Conservation (phyloP, 2,888 invertebrate species). For the Baronia brevicornis region DNA sequence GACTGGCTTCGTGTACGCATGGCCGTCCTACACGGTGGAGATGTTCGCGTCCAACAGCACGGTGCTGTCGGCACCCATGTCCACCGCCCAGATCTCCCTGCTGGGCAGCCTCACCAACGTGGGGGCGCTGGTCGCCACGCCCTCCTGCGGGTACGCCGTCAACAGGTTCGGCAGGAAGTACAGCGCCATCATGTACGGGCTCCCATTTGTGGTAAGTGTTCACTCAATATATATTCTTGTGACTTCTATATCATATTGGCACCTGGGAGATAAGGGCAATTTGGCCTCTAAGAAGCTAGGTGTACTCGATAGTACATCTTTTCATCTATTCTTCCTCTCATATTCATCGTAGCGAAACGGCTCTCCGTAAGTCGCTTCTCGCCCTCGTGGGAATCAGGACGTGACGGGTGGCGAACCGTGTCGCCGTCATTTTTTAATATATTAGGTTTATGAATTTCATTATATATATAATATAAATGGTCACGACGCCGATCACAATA, state of each 20-base stretch:
- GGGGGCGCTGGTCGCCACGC: conserved; percentile 40
- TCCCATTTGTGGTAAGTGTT: conserved; percentile 37
- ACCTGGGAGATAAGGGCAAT: conserved; percentile 9
- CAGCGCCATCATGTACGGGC: conserved; percentile 27
- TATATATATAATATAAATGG: too few species aligned
- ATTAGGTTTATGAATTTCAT: too few species aligned
- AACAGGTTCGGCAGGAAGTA: conserved; percentile 44
- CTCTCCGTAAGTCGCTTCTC: too few species aligned
- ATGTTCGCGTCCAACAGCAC: conserved; percentile 47
- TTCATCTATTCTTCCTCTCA: too few species aligned
- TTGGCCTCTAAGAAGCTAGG: too few species aligned
- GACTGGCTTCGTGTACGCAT: conserved; percentile 43
- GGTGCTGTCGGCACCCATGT: conserved; percentile 46
- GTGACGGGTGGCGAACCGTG: too few species aligned
- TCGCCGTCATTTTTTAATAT: too few species aligned
- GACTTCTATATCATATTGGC: conserved; percentile 1
- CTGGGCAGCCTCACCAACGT: conserved; percentile 45
- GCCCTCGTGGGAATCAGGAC: too few species aligned
- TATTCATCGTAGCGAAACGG: too few species aligned
- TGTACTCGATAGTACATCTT: too few species aligned
- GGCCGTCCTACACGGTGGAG: conserved; percentile 46
- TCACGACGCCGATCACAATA: too few species aligned
- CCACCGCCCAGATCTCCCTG: conserved; percentile 36
- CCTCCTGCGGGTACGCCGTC: conserved; percentile 31
- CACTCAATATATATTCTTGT: conserved; percentile 1